Evolutionary conservation across 1,140 invertebrate species (phyloP).

Genomic region (Drosophila leontia): DNA sequence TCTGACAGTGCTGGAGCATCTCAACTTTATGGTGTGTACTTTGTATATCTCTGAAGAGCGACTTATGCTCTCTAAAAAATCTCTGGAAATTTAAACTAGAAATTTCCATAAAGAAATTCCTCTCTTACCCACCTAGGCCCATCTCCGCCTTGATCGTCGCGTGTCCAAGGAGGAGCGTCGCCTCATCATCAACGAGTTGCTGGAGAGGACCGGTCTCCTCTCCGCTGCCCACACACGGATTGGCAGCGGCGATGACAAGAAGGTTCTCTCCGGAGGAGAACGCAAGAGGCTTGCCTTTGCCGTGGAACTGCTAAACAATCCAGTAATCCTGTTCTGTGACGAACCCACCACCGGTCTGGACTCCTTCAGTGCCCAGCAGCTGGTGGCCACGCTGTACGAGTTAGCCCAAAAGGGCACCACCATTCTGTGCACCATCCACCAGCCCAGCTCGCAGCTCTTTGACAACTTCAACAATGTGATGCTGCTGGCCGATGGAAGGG

Average conservation of each 20-base stretch:
- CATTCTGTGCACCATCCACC: constrained; percentile 98
- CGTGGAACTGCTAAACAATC: constrained; percentile 96
- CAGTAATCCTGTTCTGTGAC: constrained; percentile 96
- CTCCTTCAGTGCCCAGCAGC: constrained; percentile 95
- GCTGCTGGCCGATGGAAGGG: constrained; percentile 94
- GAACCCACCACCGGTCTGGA: constrained; percentile 98
- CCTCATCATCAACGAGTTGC: constrained; percentile 89
- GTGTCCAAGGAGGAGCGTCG: constrained; percentile 87
- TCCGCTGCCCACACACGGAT: constrained; percentile 91
- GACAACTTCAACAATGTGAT: constrained; percentile 94
- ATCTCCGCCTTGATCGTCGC: constrained; percentile 91
- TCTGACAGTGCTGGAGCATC: constrained; percentile 95
- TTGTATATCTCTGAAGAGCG: not conserved
- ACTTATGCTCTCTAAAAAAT: not conserved
- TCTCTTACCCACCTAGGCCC: constrained; percentile 87
- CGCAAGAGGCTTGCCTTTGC: constrained; percentile 96
- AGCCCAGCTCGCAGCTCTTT: constrained; percentile 96
- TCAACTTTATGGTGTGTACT: constrained; percentile 92
- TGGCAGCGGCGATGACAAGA: constrained; percentile 89
- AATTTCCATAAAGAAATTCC: no score
- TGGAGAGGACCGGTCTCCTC: constrained; percentile 90
- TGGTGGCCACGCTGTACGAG: constrained; percentile 91
- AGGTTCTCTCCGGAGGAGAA: constrained; percentile 97
- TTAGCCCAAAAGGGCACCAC: constrained; percentile 91
- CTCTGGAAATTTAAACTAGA: not conserved